Evolutionary conservation across 1,140 invertebrate genomes (phyloP), one percentile per base, ranked within the genome.

Genomic region (Sesamia nonagrioides): DNA sequence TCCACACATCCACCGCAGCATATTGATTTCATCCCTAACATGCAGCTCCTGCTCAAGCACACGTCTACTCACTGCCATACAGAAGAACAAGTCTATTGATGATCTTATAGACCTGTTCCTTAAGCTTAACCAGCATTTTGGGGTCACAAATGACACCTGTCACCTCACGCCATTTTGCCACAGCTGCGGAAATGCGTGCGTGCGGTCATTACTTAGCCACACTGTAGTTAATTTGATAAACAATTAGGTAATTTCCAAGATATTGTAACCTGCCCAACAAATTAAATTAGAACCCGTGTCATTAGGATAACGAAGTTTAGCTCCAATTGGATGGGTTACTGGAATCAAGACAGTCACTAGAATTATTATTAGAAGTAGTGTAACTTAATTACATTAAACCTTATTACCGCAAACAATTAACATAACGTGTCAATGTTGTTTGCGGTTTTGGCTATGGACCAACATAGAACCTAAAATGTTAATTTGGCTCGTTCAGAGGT

Each of bases 301-400:
- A 66, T 66, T 66, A 42, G n/a, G 17, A 9, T 42, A 66, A 18
- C 37, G 17, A 18, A 66, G 37, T 66, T 42, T 42, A 66, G 61
- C 61, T 42, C 5, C 35, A 60, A 60, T 60, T 60, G 37, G 37
- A 42, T 66, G 37, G 61, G 37, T 66, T 35, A 63, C 37, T 37
- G 35, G 8, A 18, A 63, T 63, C 42, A 56, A 56, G 60, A 63
- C 35, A 42, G 60, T 48, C 45, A n/a, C 6, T 1, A 18, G 18
- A 54, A 54, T 54, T 54, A 18, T 54, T 54, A 7, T 13, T 8
- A 7, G 21, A 27, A 27, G 18, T 56, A 11, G 54, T 27, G 3
- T 18, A 21, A 56, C n/a, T 27, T 56, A 56, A 27, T 4, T 48
- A 9, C 3, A 2, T 15, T 15, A n/a, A n/a, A n/a, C n/a, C n/a